Evolutionary conservation across 2,113 vertebrate species (phyloP).

Genomic region (Excalfactoria chinensis): DNA sequence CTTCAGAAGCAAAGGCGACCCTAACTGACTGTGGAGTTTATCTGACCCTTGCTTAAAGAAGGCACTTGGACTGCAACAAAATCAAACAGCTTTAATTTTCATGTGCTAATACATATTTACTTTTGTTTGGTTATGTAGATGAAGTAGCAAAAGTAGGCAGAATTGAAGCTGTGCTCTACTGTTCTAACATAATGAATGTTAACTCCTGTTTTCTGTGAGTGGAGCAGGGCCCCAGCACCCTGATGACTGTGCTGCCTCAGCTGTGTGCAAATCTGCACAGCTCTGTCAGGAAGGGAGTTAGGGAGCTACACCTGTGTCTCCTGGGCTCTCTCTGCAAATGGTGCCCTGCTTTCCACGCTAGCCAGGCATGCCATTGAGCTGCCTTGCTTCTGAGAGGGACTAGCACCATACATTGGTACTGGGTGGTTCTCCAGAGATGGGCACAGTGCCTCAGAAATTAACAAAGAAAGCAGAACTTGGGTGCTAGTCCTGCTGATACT

Average conservation of each 20-base stretch:
- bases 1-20: background rate
- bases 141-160: background rate
- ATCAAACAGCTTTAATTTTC: background rate
- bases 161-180: background rate
- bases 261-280: background rate
- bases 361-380: background rate
- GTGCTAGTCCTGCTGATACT: accelerated
- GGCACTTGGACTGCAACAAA: background rate
- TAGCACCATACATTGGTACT: background rate
- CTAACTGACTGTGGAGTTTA: background rate
- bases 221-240: background rate
- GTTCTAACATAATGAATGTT: background rate
- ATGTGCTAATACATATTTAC: background rate
- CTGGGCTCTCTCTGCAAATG: background rate
- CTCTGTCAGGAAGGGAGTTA: background rate
- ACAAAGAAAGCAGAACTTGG: background rate
- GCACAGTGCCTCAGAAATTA: background rate
- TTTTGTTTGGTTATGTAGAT: background rate
- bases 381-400: background rate
- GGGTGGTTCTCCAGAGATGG: background rate
- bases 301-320: background rate
- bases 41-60: background rate
- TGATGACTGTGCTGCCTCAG: background rate
- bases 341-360: background rate
- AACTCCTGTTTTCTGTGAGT: no score